phyloP scores from a whole-genome alignment of 1,140 invertebrate genomes.

The Cyclargus thomasi region DNA sequence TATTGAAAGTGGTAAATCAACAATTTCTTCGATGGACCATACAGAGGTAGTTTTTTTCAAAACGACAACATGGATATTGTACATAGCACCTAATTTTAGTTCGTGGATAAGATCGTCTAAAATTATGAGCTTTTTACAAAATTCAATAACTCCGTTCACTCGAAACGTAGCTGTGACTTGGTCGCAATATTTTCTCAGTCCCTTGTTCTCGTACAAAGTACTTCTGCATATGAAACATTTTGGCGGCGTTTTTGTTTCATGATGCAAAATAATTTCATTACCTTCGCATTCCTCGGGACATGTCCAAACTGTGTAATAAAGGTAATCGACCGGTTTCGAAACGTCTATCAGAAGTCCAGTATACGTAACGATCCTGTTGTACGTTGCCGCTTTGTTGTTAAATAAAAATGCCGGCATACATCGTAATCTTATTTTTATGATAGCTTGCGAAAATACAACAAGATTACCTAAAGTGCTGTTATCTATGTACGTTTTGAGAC shows the following conservation, averaged over 20 bases:
- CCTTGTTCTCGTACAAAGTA: conserved; percentile 55
- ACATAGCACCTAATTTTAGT: conserved; percentile 41
- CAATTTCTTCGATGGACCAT: conserved; percentile 49
- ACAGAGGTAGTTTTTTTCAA: conserved; percentile 41
- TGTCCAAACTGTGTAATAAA: conserved; percentile 61
- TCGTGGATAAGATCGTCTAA: conserved; percentile 49
- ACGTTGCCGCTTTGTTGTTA: conserved; percentile 27
- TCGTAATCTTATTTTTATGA: conserved; percentile 44
- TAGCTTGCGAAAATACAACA: conserved; percentile 41
- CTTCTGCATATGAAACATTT: conserved; percentile 57
- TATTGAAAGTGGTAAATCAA: conserved; percentile 33
- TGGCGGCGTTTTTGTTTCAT: conserved; percentile 54
- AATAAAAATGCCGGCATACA: conserved; percentile 37
- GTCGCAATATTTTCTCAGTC: conserved; percentile 53
- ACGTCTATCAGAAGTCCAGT: conserved; percentile 45
- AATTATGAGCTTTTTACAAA: conserved; percentile 40
- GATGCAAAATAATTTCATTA: conserved; percentile 54
- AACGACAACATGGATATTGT: conserved; percentile 37
- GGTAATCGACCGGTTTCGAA: conserved; percentile 47
- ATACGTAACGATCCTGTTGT: conserved; percentile 36
- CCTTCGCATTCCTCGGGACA: conserved; percentile 66
- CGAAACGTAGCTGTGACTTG: conserved; percentile 46
- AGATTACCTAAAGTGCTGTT: conserved; percentile 29
- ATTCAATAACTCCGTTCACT: conserved; percentile 31
- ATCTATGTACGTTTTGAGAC: conserved; percentile 39